Conservation (phyloP, 1,140 invertebrate species). For the Bathynomus jamesi region DNA sequence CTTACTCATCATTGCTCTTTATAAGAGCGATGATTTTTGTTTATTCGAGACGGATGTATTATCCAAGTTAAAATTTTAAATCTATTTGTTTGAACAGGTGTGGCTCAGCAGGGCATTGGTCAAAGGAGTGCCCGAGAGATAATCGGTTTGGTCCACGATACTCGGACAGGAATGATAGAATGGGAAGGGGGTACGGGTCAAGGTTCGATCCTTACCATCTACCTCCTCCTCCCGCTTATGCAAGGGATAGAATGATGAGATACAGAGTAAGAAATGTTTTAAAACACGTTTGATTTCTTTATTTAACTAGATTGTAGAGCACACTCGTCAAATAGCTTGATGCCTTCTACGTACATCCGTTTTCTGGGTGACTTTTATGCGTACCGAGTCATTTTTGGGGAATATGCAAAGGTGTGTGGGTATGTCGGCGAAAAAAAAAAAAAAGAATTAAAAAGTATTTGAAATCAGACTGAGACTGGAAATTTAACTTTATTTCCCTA, state of each 20-base stretch:
- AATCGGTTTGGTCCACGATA: slow-evolving; percentile 10
- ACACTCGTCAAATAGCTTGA: background rate
- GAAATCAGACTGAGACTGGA: no score
- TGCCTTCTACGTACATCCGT: background rate
- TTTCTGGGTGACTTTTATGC: background rate
- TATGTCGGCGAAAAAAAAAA: no score
- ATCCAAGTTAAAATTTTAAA: background rate
- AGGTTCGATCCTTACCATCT: slow-evolving; percentile 28
- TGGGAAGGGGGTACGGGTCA: slow-evolving; percentile 19
- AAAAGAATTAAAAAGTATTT: no score
- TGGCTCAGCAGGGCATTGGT: slow-evolving; percentile 35
- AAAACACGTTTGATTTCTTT: background rate
- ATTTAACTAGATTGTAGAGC: background rate
- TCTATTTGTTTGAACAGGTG: slow-evolving; percentile 7
- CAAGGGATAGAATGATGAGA: slow-evolving; percentile 31
- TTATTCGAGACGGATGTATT: background rate
- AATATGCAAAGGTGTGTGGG: background rate
- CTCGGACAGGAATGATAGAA: background rate
- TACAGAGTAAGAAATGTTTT: slow-evolving; percentile 21
- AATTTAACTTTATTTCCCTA: no score
- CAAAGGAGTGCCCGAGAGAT: slow-evolving; percentile 34
- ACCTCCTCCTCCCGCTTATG: slow-evolving; percentile 29
- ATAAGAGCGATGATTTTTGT: background rate
- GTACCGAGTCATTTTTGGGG: background rate
- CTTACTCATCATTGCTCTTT: background rate